phyloP scores from a whole-genome alignment of 2,113 vertebrate genomes.

The Hassar affinis region DNA sequence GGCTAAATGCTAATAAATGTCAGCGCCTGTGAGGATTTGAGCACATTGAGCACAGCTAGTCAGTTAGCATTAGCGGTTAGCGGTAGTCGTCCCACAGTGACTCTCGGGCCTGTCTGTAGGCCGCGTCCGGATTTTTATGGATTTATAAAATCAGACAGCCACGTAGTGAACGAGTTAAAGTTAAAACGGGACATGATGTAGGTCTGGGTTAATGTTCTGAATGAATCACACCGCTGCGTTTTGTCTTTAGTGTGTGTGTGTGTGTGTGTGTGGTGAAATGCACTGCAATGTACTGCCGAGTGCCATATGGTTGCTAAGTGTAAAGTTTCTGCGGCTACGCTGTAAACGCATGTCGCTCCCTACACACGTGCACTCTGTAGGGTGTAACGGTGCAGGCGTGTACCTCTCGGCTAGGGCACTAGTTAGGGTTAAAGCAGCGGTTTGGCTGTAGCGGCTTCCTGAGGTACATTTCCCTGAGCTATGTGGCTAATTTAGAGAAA shows the following conservation, averaged over 20 bases:
- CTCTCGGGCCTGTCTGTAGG: background rate
- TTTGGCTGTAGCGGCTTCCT: background rate
- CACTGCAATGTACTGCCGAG: too few species aligned
- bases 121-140: background rate
- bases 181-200: background rate
- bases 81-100: background rate
- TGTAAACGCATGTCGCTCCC: background rate
- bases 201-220: background rate
- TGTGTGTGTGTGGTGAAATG: too few species aligned
- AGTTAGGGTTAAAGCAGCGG: accelerated
- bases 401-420: background rate
- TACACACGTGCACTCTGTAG: background rate
- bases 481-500: background rate
- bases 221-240: background rate
- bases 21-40: background rate
- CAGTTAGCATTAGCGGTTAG: slow-evolving; percentile 1
- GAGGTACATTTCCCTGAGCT: background rate
- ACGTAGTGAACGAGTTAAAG: background rate
- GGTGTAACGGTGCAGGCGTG: accelerated
- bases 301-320: slow-evolving; percentile 8
- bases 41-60: background rate
- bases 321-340: background rate
- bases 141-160: background rate
- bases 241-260: too few species aligned
- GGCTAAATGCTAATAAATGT: background rate